These are phyloP conservation scores for Agrochola circellaris DNA, from an alignment of 2,888 invertebrate genomes.

Conservation along the genomic window DNA sequence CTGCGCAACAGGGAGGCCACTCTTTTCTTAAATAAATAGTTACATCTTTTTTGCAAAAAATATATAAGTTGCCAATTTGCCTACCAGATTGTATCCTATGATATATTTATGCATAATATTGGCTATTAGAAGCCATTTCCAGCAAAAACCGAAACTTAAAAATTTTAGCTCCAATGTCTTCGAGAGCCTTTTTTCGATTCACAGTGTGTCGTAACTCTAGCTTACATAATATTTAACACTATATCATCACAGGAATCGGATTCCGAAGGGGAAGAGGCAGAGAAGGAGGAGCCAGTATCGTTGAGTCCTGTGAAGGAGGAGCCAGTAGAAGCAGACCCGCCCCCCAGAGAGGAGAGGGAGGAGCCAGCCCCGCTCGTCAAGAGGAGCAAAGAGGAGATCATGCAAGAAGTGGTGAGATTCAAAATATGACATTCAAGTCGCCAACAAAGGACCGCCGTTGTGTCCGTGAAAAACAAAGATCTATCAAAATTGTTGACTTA, in stretches of 20 bases:
- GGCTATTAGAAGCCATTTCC: too few relatives aligned
- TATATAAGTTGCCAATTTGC: too few relatives aligned
- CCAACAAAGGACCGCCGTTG: too few relatives aligned
- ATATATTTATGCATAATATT: too few relatives aligned
- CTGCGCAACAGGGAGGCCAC: too few relatives aligned
- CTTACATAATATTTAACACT: not conserved
- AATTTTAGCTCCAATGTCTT: too few relatives aligned
- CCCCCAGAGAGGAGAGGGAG: slow-evolving; percentile 61
- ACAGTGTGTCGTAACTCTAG: not conserved
- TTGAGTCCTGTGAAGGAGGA: slow-evolving; percentile 60
- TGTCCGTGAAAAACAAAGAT: not conserved
- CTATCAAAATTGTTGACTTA: not conserved
- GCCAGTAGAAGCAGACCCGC: slow-evolving; percentile 30
- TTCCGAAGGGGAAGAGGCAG: slow-evolving; percentile 84
- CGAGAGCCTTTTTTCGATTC: too few relatives aligned
- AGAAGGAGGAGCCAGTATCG: slow-evolving; percentile 70
- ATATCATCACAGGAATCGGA: slow-evolving; percentile 84
- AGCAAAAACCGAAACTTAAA: too few relatives aligned
- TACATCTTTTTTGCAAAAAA: too few relatives aligned
- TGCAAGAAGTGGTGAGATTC: slow-evolving; percentile 91
- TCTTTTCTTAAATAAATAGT: too few relatives aligned
- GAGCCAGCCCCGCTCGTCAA: slow-evolving; percentile 77
- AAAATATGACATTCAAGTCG: not conserved
- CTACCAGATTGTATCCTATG: too few relatives aligned
- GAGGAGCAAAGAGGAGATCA: slow-evolving; percentile 91